Conservation (phyloP, 2,888 invertebrate species). For the Fragum whitleyi region DNA sequence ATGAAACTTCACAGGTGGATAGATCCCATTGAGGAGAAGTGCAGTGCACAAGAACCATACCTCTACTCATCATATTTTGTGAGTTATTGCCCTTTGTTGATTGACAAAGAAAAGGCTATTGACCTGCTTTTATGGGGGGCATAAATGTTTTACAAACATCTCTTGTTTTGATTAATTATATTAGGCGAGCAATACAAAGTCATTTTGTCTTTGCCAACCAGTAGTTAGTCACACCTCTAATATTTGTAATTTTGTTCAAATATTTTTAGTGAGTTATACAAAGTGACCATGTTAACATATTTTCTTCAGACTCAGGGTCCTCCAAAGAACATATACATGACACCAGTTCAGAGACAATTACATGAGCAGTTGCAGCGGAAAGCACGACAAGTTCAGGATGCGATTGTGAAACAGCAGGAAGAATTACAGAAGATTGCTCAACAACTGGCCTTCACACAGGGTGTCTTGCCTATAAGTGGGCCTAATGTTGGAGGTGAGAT, state of each 20-base stretch:
- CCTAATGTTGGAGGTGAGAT: conserved; percentile 18
- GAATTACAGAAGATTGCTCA: conserved; percentile 77
- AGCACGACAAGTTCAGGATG: conserved; percentile 76
- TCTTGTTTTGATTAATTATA: not conserved
- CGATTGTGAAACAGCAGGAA: conserved; percentile 77
- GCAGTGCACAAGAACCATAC: too few relatives aligned
- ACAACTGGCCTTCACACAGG: conserved; percentile 70
- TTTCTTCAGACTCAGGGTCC: conserved; percentile 9
- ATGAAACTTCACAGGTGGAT: too few relatives aligned
- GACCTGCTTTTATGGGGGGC: too few relatives aligned
- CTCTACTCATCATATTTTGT: too few relatives aligned
- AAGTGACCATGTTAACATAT: not conserved
- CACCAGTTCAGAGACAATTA: conserved; percentile 76
- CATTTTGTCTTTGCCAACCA: not conserved
- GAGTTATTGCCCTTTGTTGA: too few relatives aligned
- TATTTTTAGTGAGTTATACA: too few relatives aligned
- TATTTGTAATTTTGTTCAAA: not conserved
- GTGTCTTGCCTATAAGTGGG: conserved; percentile 19
- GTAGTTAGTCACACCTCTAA: not conserved
- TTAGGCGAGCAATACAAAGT: not conserved
- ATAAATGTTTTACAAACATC: too few relatives aligned
- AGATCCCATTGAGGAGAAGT: too few relatives aligned
- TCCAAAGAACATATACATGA: conserved; percentile 70
- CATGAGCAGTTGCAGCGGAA: conserved; percentile 78
- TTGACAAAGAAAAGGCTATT: too few relatives aligned